Evolutionary conservation across 2,113 vertebrate species (phyloP).

Genomic region (Hipposideros armiger): DNA sequence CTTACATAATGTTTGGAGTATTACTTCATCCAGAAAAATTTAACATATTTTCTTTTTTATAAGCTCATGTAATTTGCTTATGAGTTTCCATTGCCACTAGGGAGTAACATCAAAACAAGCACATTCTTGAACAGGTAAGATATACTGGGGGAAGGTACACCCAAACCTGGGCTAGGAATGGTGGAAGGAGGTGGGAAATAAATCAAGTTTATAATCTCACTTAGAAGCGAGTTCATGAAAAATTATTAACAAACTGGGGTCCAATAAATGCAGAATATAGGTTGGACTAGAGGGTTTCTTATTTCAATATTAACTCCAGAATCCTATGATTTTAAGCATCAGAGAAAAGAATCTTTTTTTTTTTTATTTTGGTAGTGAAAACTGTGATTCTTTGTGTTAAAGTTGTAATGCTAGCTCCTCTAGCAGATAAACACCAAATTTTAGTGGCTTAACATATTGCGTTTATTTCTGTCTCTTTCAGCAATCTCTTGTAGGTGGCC

Average conservation of each 20-base stretch:
- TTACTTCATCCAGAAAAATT: background rate
- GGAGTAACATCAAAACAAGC: background rate
- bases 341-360: background rate
- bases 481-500: background rate
- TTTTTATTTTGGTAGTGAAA: background rate
- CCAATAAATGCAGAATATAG: background rate
- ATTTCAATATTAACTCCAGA: background rate
- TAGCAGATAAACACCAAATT: background rate
- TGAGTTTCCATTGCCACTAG: background rate
- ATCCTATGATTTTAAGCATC: background rate
- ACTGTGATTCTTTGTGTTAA: background rate
- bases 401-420: background rate
- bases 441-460: background rate
- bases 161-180: background rate
- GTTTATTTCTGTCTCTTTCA: background rate
- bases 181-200: background rate
- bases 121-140: background rate
- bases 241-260: background rate
- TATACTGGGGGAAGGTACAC: background rate
- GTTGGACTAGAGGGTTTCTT: background rate
- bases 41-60: background rate
- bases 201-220: background rate
- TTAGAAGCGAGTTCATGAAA: background rate
- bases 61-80: background rate
- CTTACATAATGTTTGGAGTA: background rate